Conservation (phyloP, 2,113 vertebrate genomes). For the Chrysemys picta region DNA sequence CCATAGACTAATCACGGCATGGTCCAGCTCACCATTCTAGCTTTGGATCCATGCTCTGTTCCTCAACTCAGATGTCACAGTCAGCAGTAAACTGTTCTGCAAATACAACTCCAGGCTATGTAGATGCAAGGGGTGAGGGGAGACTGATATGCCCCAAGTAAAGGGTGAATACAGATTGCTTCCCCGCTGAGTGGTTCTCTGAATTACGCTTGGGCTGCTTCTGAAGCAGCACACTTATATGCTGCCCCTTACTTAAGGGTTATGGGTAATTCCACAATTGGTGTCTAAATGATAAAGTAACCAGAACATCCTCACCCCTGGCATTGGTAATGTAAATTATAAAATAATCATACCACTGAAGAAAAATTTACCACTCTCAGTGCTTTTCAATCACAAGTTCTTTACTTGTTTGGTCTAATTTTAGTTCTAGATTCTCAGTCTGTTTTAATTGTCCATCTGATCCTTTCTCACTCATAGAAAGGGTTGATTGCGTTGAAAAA, state of each 20-base stretch:
- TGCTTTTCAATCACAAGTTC: not conserved
- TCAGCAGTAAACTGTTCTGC: not conserved
- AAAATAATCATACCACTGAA: not conserved
- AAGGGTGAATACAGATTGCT: not conserved
- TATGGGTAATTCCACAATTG: not conserved
- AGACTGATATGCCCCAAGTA: not conserved
- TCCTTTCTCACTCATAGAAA: not conserved
- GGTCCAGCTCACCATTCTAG: not conserved
- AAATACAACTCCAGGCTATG: not conserved
- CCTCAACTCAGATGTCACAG: not conserved
- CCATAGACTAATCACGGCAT: not conserved
- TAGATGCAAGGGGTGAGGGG: not conserved
- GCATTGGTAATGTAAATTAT: not conserved
- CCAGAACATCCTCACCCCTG: not conserved
- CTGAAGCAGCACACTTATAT: not conserved
- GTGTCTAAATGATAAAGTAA: not conserved
- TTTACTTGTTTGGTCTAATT: not conserved
- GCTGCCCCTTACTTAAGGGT: not conserved
- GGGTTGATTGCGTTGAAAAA: not conserved
- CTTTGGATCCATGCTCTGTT: not conserved
- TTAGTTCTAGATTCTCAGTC: not conserved
- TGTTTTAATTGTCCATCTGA: not conserved
- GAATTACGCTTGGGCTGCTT: not conserved
- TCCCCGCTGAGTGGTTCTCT: not conserved
- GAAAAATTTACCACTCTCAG: not conserved